Base-by-base conservation (phyloP, 2,113 vertebrate genomes). In the Neotragus moschatus region DNA sequence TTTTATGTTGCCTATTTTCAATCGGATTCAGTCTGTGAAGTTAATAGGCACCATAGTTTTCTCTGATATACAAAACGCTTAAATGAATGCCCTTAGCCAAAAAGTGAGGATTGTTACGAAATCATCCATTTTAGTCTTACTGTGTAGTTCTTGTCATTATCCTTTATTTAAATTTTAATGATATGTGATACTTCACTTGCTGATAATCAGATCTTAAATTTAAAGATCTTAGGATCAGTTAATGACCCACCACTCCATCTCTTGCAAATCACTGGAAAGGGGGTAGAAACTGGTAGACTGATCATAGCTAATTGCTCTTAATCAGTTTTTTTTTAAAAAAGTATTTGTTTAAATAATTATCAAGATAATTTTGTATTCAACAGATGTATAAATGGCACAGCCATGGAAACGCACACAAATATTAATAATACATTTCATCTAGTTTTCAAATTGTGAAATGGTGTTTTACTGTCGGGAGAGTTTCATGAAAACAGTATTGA, bases 111-210 rank as follows among this genome's bases (percentile, higher is more conserved):
- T 19, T 81, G 60, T 61, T 90, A 73, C 55, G 66, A 87, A 96
- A 45, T 51, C 58, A 39, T 84, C 26, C 91, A n/a, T 88, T 95
- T 94, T 95, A 61, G 25, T 88, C 23, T 87, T 73, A 36, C 45
- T 33, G 25, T 51, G 21, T 47, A 87, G 26, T 73, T 85, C 47
- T 39, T 36, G 26, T 90, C 9, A 33, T 63, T 84, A 47, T 81
- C 19, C 33, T 80, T 88, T 85, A 43, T 89, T 85, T 95, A 90
- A 97, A 53, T 88, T 63, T 66, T 53, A 39, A 39, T 73, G 5
- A 21, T 93, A 95, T 58, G 30, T 86, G 84, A 80, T 96, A 89
- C n/a, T 84, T 94, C 53, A 95, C 79, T 96, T 88, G 36, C 80
- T 95, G 49, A n/a, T 89, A 49, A 47, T 30, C 88, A 10, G 21